These are phyloP conservation scores for Serinus canaria DNA, from an alignment of 2,113 vertebrate species.

Conservation along the genomic window DNA sequence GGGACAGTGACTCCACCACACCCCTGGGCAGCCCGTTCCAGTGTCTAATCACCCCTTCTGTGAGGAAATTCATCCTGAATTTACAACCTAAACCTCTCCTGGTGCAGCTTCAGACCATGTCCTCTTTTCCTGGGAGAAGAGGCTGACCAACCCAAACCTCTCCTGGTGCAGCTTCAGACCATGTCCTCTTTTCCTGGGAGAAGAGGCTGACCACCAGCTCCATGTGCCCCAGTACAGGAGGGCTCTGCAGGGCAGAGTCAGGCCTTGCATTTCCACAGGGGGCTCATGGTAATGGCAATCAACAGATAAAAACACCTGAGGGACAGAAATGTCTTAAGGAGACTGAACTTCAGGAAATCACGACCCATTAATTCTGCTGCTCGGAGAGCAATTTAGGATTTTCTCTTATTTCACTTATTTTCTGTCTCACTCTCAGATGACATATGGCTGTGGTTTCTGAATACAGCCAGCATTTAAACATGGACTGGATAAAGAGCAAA, in stretches of 20 bases:
- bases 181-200: neutral
- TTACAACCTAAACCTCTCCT: neutral
- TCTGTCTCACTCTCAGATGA: neutral
- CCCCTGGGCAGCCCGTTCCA: neutral
- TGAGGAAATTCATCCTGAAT: neutral
- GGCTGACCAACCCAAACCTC: too few species aligned
- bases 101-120: neutral
- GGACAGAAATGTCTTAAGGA: neutral
- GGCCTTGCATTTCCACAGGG: neutral
- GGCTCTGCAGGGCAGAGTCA: neutral
- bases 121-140: neutral
- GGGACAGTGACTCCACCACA: fast-evolving
- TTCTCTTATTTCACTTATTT: neutral
- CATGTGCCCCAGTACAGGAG: neutral
- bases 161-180: neutral
- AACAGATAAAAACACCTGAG: neutral
- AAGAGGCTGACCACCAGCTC: too few species aligned
- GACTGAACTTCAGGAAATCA: neutral
- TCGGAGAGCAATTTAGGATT: neutral
- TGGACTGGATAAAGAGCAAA: neutral
- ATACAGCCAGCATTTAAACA: neutral
- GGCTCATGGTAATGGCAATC: neutral
- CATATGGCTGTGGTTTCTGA: neutral
- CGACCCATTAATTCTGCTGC: neutral
- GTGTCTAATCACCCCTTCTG: neutral